Percentiles rank a stretch among this genome's conserved stretches.
These are phyloP conservation scores for Araneus ventricosus DNA, from an alignment of 1,140 invertebrate genomes.

Conservation along the genomic window DNA sequence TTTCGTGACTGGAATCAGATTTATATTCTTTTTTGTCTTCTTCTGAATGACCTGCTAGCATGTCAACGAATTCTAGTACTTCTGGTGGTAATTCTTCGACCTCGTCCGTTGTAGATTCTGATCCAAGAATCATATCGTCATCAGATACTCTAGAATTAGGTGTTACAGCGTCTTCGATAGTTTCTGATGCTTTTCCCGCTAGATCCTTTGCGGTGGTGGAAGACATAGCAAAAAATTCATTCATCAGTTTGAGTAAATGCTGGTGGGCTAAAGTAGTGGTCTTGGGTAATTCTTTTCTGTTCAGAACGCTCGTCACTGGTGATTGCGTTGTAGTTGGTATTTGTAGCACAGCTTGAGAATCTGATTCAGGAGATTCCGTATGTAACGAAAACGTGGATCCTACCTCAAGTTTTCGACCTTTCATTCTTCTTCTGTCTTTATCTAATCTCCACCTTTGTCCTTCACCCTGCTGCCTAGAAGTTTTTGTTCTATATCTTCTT, in stretches of 20 bases:
- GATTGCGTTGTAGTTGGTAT: constrained; percentile 38
- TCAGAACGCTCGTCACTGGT: not conserved
- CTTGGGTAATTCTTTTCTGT: constrained; percentile 10
- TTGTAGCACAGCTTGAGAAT: not conserved
- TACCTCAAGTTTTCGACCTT: constrained; percentile 45
- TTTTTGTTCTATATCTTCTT: not conserved
- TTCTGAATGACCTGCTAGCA: constrained; percentile 45
- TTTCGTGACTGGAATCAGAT: constrained; percentile 52
- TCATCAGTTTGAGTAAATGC: constrained; percentile 67
- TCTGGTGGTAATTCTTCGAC: constrained; percentile 61
- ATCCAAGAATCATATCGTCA: constrained; percentile 55
- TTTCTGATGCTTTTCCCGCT: not conserved
- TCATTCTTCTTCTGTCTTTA: not conserved
- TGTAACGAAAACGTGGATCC: constrained; percentile 52
- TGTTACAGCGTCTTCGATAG: not conserved
- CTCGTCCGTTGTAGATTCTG: constrained; percentile 56
- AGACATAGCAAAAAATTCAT: constrained; percentile 71
- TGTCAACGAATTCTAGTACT: constrained; percentile 66
- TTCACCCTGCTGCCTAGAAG: not conserved
- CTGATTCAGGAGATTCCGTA: not conserved
- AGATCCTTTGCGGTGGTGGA: not conserved
- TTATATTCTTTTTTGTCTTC: constrained; percentile 58
- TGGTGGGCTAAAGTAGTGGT: constrained; percentile 47
- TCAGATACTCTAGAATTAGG: constrained; percentile 51
- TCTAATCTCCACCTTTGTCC: constrained; percentile 35